These are phyloP conservation scores for Noctilio leporinus DNA, from an alignment of 2,113 vertebrate species.

Conservation along the genomic window DNA sequence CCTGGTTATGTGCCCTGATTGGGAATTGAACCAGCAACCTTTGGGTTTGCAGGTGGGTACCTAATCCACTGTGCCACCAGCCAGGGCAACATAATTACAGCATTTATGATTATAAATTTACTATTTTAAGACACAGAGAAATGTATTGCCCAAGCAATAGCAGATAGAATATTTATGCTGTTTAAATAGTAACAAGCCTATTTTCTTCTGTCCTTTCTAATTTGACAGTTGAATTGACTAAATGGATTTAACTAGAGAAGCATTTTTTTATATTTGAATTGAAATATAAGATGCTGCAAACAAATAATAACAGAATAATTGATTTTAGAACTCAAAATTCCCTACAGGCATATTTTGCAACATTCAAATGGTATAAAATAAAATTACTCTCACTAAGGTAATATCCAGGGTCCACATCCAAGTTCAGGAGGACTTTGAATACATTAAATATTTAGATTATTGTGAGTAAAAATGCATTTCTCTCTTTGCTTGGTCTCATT, in stretches of 20 bases:
- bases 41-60: too few relatives aligned
- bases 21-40: too few relatives aligned
- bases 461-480: slow-evolving; percentile 34
- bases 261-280: slow-evolving; percentile 52
- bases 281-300: slow-evolving; percentile 39
- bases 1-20: too few relatives aligned
- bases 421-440: not conserved
- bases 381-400: slow-evolving; percentile 28
- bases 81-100: not conserved
- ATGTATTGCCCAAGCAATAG: not conserved
- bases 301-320: slow-evolving; percentile 57
- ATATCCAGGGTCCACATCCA: not conserved
- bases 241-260: slow-evolving; percentile 39
- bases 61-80: too few relatives aligned
- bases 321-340: slow-evolving; percentile 44
- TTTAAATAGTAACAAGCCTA: slow-evolving; percentile 37
- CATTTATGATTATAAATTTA: not conserved
- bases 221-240: slow-evolving; percentile 44
- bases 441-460: slow-evolving; percentile 36
- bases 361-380: slow-evolving; percentile 41
- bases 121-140: slow-evolving; percentile 1
- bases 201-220: slow-evolving; percentile 26
- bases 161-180: not conserved
- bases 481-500: slow-evolving; percentile 13
- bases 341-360: slow-evolving; percentile 41